A percentile compares a stretch with the other conserved stretches of the same genome.
Conservation (phyloP, 2,113 vertebrate species). For the Morone saxatilis region DNA sequence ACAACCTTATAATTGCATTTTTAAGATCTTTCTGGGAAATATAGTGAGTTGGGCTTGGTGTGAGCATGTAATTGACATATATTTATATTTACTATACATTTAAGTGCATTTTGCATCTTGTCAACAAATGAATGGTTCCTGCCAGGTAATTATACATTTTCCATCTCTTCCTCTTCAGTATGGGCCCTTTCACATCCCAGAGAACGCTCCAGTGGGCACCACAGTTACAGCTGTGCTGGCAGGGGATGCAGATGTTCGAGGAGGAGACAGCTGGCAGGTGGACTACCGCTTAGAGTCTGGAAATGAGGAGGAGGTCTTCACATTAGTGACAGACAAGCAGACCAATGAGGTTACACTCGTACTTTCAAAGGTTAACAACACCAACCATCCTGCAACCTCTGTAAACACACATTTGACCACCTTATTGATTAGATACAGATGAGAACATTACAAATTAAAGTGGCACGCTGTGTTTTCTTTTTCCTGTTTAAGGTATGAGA, state of each 20-base stretch:
- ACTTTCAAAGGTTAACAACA: conserved; percentile 77
- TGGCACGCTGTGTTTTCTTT: not conserved
- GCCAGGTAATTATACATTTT: conserved; percentile 4
- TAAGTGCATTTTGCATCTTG: not conserved
- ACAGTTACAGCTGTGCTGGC: conserved; percentile 73
- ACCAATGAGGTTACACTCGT: conserved; percentile 76
- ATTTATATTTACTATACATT: too few species aligned
- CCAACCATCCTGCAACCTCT: not conserved
- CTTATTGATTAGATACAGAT: not conserved
- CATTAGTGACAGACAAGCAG: conserved; percentile 65
- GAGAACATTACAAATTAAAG: not conserved
- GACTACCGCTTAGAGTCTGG: conserved; percentile 83
- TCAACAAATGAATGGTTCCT: conserved; percentile 5
- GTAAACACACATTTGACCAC: not conserved
- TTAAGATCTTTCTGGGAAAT: not conserved
- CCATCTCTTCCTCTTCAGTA: conserved; percentile 62
- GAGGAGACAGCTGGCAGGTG: conserved; percentile 85
- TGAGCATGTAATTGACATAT: not conserved
- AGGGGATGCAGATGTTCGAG: conserved; percentile 81
- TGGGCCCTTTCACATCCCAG: conserved; percentile 74
- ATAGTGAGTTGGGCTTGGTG: too few species aligned
- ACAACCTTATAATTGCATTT: not conserved
- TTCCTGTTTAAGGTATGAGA: not conserved
- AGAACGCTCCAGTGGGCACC: conserved; percentile 72
- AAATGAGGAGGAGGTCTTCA: conserved; percentile 82